A percentile compares a stretch with the other conserved stretches of the same genome.
These are phyloP conservation scores for Heliconius cydno DNA, from an alignment of 2,888 invertebrate species.

Conservation along the genomic window DNA sequence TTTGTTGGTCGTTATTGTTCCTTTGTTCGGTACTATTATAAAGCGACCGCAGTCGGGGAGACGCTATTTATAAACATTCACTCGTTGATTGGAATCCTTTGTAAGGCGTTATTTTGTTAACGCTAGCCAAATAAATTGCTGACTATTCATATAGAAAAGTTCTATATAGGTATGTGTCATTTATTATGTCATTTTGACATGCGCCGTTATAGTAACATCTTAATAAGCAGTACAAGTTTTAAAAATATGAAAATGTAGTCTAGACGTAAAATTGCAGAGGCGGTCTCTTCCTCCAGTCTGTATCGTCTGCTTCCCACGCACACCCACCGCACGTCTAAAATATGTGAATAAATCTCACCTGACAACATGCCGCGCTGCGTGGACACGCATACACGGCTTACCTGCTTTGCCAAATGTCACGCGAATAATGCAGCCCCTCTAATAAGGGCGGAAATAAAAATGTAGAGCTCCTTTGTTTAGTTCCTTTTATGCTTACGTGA, in stretches of 20 bases:
- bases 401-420: slow-evolving; percentile 38
- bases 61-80: slow-evolving; percentile 73
- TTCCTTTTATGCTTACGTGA: not conserved
- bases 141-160: not conserved
- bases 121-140: slow-evolving; percentile 52
- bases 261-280: slow-evolving; percentile 64
- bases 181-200: slow-evolving; percentile 46
- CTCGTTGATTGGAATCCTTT: slow-evolving; percentile 65
- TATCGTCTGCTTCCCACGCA: slow-evolving; percentile 70
- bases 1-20: slow-evolving; percentile 75
- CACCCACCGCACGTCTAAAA: slow-evolving; percentile 63
- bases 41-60: slow-evolving; percentile 60
- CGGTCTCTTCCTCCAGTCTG: slow-evolving; percentile 55
- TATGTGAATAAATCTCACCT: slow-evolving; percentile 74
- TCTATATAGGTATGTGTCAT: not conserved
- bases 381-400: slow-evolving; percentile 38
- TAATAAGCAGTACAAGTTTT: slow-evolving; percentile 54
- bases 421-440: slow-evolving; percentile 35
- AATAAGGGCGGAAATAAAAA: slow-evolving; percentile 25
- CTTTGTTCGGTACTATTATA: slow-evolving; percentile 69
- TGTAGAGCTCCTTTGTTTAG: not conserved
- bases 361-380: slow-evolving; percentile 57
- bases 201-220: slow-evolving; percentile 36
- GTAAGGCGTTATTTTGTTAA: slow-evolving; percentile 57
- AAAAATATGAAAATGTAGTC: slow-evolving; percentile 52